Conservation (phyloP, 2,888 invertebrate species). For the Eilema caniola region DNA sequence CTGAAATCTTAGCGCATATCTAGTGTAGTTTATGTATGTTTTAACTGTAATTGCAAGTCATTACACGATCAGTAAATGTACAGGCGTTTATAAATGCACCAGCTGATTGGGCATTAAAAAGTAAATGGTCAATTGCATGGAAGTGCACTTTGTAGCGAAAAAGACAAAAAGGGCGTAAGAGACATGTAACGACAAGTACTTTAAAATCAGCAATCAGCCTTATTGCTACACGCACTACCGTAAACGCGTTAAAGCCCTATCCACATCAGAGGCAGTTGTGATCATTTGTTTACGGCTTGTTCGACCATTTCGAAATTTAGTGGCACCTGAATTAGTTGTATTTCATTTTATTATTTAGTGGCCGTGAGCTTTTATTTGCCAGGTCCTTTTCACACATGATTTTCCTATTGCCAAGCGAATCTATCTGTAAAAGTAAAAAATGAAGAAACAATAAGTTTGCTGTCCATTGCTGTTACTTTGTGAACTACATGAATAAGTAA, state of each 20-base stretch:
- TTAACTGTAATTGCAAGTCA: background rate
- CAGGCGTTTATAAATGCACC: background rate
- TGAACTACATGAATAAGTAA: no score
- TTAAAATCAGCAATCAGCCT: conserved; percentile 40
- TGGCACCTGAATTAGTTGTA: no score
- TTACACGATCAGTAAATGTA: background rate
- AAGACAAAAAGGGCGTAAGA: conserved; percentile 25
- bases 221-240: conserved; percentile 34
- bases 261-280: conserved; percentile 6
- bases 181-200: conserved; percentile 29
- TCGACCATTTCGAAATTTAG: background rate
- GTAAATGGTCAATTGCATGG: conserved; percentile 28
- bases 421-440: no score
- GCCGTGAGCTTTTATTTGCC: no score
- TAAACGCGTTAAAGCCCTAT: conserved; percentile 25
- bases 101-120: conserved; percentile 20
- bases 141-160: conserved; percentile 33
- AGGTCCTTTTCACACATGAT: no score
- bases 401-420: no score
- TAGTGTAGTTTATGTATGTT: background rate
- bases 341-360: background rate
- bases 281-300: background rate
- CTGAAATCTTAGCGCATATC: background rate
- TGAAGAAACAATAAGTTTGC: no score
- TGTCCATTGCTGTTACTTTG: no score